A percentile compares a stretch with the other conserved stretches of the same genome.
phyloP scores from a whole-genome alignment of 64 coral and sea anemone species.

The Astreopora myriophthalma region DNA sequence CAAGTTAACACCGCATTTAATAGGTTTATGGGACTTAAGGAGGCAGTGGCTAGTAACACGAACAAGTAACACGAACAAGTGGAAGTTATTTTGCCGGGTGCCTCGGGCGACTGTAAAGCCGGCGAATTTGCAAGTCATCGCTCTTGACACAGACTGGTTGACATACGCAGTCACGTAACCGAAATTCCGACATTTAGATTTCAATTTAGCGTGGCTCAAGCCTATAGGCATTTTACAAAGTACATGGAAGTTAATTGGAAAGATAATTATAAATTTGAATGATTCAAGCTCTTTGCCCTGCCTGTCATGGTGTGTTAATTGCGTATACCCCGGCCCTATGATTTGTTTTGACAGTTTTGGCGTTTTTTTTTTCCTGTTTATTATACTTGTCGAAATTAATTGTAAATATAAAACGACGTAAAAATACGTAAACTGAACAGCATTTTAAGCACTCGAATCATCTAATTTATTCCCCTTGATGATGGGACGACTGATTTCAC shows the following conservation, averaged over 20 bases:
- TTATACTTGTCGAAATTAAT: background rate
- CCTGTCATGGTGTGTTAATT: background rate
- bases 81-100: background rate
- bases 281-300: too few relatives aligned
- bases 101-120: background rate
- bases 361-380: background rate
- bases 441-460: too few relatives aligned
- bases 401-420: background rate
- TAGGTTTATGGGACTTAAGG: background rate
- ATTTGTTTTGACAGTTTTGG: background rate
- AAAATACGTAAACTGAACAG: too few relatives aligned
- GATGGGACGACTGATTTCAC: too few relatives aligned
- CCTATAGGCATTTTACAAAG: background rate
- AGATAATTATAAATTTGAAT: background rate
- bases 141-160: background rate
- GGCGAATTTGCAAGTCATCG: background rate
- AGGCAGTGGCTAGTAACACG: too few relatives aligned
- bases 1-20: background rate
- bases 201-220: background rate
- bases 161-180: background rate
- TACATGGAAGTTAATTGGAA: background rate
- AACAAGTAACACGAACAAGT: background rate
- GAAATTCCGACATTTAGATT: background rate
- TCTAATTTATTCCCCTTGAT: too few relatives aligned
- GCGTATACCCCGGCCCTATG: background rate